Evolutionary conservation across 2,113 vertebrate genomes (phyloP), one percentile per base, ranked within the genome.

Genomic region (Onychostoma macrolepis): DNA sequence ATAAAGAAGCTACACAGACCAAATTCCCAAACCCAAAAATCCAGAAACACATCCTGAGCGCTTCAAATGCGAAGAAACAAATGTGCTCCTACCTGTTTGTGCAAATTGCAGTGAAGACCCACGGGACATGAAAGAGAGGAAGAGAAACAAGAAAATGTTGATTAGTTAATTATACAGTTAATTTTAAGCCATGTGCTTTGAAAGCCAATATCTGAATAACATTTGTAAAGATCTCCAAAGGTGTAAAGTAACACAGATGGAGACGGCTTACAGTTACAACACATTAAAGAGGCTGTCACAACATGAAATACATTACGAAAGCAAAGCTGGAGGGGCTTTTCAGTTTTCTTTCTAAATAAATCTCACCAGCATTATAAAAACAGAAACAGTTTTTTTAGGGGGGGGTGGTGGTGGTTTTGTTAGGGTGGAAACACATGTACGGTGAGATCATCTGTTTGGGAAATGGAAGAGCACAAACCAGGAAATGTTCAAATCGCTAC

Each of bases 51-150:
- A 43, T 61, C 67, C 19, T 48, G 36, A 63, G 19, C 30, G 4
- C 43, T 26, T 21, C 17, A 76, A 15, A 36, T 21, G 28, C 33
- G 45, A 24, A 90, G 84, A 89, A 89, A 88, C 84, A 92, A 90
- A 92, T 92, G 86, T 88, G 93, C 89, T 90, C 85, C n/a, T 89
- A 89, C 90, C 87, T 90, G 88, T 87, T 89, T 75, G 63, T 72
- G 78, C 45, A 86, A 41, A 75, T 79, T 48, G 19, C 30, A 28
- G 67, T 38, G 63, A 56, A 56, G 50, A 75, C 48, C 80, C 85
- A 56, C 26, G n/a, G 48, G 81, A 69, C 85, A 88, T 87, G 82
- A 63, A 78, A 88, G 71, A 61, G 83, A 87, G 28, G 19, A 79
- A 88, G 88, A 87, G 90, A 90, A 90, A 84, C 80, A 80, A 88